Base-by-base conservation (phyloP, 2,888 invertebrate genomes). In the Melinopterus prodromus region DNA sequence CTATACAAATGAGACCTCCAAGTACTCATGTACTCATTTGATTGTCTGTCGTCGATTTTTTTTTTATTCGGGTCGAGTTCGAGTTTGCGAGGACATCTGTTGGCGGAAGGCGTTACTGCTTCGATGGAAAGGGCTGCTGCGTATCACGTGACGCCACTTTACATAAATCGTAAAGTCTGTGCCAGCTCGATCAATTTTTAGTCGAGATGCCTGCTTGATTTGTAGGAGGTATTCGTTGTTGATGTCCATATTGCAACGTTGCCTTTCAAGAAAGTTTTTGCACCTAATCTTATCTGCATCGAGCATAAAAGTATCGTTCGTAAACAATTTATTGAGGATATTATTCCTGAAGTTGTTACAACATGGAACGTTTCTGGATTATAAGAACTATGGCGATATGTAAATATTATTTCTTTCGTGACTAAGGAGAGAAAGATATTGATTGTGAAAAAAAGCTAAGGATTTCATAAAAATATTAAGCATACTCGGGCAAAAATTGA, bases 121-220 rank as follows among this genome's bases (percentile, higher is more conserved):
- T 53, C 53, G 53, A 53, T 53, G 53, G 53, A 53, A 53, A 53
- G 53, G 53, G 53, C 53, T 53, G 53, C 53, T 53, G 53, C 53
- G 53, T 53, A 4, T 53, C 53, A 53, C 53, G 53, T 53, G 53
- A 53, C 53, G 0, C 53, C 53, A 53, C 53, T 53, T 53, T 53
- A 53, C 53, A 53, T 53, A 53, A 53, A 53, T 53, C 53, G 53
- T 4, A 12, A 53, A 53, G 53, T 53, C 53, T 53, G 53, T 53
- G 53, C 53, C 53, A 9, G 53, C 53, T 12, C 53, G 53, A 53
- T 53, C 53, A 53, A 53, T 53, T 53, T 53, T 53, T 53, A 53
- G 7, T 7, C 12, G 53, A 26, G 26, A 26, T 26, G 26, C 26
- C 26, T 26, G 26, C 26, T 26, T 26, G 26, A 26, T 26, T 26